Conservation (phyloP, 2,113 vertebrate genomes). For the Lipophrys pholis region DNA sequence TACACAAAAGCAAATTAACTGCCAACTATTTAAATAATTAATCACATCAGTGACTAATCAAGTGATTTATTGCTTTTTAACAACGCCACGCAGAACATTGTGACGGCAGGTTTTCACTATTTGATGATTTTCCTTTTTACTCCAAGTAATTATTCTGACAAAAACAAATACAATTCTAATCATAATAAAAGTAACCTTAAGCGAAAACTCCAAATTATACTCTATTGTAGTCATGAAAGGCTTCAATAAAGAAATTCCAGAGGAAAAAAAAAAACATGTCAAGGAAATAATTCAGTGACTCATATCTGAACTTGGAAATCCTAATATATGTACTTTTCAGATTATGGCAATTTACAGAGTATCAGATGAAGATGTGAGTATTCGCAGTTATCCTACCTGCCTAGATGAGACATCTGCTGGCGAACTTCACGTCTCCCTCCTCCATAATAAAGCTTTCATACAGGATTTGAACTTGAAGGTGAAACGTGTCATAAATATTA, state of each 20-base stretch:
- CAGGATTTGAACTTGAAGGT: slow-evolving; percentile 22
- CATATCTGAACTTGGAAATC: neutral
- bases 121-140: neutral
- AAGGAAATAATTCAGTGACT: neutral
- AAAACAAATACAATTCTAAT: neutral
- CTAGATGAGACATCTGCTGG: slow-evolving; percentile 4
- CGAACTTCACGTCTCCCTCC: neutral
- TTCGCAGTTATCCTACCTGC: neutral
- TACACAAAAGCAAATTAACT: no score
- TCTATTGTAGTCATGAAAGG: neutral
- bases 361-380: neutral
- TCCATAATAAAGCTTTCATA: slow-evolving; percentile 2
- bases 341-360: neutral
- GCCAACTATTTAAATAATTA: slow-evolving; percentile 2
- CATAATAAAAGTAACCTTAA: neutral
- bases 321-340: no score
- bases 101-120: neutral
- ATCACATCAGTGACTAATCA: neutral
- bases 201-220: neutral
- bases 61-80: neutral
- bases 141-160: neutral
- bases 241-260: neutral
- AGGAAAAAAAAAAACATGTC: neutral
- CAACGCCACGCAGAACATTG: neutral
- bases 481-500: slow-evolving; percentile 12